Evolutionary conservation across 2,113 vertebrate genomes (phyloP).

Genomic region (Chaetorhynchus papuensis): DNA sequence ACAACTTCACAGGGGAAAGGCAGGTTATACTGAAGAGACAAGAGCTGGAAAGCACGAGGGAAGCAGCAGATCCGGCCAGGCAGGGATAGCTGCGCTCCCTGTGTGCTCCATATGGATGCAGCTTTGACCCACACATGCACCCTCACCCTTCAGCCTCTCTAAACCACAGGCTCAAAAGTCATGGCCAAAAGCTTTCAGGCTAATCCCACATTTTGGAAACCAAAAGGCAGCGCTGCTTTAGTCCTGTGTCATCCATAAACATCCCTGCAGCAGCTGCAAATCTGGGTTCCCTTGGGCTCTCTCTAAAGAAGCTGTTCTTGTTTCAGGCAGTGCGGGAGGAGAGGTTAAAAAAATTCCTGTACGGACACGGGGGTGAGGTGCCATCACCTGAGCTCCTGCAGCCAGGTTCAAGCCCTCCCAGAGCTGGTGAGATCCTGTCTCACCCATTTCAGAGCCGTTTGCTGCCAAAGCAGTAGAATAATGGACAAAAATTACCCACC

Average conservation of each 20-base stretch:
- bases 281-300: fast-evolving
- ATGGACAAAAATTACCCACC: fast-evolving
- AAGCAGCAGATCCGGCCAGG: not conserved
- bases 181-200: not conserved
- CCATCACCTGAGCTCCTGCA: not conserved
- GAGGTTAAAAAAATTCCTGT: not conserved
- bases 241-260: not conserved
- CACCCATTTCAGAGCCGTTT: not conserved
- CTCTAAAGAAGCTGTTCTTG: not conserved
- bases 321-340: not conserved
- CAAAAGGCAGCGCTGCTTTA: not conserved
- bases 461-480: not conserved
- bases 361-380: not conserved
- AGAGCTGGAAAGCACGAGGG: not conserved
- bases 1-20: not conserved
- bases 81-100: fast-evolving
- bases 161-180: not conserved
- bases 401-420: not conserved
- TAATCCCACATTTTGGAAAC: not conserved
- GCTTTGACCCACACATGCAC: not conserved
- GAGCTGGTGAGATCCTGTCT: not conserved
- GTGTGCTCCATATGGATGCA: fast-evolving
- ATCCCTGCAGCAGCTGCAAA: not conserved
- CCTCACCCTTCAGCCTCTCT: not conserved
- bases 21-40: not conserved